Evolutionary conservation across 2,888 invertebrate genomes (phyloP), one percentile per base, ranked within the genome.

Genomic region (Spodoptera exigua): DNA sequence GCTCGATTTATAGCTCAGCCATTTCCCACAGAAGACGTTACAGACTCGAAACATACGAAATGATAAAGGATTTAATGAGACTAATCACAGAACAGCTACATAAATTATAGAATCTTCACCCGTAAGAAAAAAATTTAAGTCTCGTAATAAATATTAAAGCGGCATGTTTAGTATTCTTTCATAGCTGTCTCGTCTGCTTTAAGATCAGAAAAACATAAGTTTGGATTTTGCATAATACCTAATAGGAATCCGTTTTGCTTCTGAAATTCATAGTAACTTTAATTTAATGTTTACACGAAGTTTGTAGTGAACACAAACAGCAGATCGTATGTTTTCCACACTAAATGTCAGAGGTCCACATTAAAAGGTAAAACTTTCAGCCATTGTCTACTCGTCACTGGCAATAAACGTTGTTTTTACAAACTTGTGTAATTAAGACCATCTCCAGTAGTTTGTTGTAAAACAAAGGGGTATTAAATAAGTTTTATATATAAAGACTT

Each of bases 1-100:
- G 67, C 45, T 55, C 74, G 74, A 85, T 85, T 82, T 85, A 86
- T 84, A 46, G 69, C 55, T 35, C 59, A 53, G 51, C 55, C 65
- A 65, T 79, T 78, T 56, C 60, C 65, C 62, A 57, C 75, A 72
- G 66, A 70, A 51, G 32, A 44, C 53, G 40, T 21, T 18, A 17
- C 34, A 27, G 7, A 27, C 7, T 5, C 44, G 53, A 47, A 54
- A 72, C 53, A 59, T 43, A 72, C 59, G 46, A 49, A 27, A 44
- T 47, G 32, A 14, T 46, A 43, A 44, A 68, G 4, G 16, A 10
- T 27, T 27, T 27, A 9, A 27, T 7, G 27, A 27, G 27, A 27
- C 27, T 27, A 27, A 27, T 27, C 27, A 27, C 27, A 7, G 7
- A 5, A 27, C 9, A 27, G 4, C 21, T 21, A 5, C 21, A 21